Conservation (phyloP, 2,797 vertebrate species). For the Meda fulgida region DNA sequence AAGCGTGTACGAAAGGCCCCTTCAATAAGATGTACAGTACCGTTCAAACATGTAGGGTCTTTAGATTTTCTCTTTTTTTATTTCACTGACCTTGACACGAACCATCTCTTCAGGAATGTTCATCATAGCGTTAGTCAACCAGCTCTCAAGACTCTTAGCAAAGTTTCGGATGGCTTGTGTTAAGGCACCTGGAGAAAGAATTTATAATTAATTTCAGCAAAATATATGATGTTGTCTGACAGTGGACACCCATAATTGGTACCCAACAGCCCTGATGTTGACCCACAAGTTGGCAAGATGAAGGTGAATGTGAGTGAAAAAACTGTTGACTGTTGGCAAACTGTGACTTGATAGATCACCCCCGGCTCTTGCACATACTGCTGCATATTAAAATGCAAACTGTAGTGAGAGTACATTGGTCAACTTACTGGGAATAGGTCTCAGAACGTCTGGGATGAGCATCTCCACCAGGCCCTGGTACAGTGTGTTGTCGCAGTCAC, state of each 20-base stretch:
- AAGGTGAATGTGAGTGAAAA: background rate
- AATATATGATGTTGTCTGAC: background rate
- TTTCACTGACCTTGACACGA: constrained; percentile 83
- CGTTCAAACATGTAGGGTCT: background rate
- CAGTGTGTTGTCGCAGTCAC: constrained; percentile 91
- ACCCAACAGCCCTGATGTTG: background rate
- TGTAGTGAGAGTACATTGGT: background rate
- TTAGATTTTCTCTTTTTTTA: background rate
- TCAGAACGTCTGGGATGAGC: constrained; percentile 92
- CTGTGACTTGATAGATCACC: background rate
- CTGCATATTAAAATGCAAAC: background rate
- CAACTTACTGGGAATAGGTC: constrained; percentile 83
- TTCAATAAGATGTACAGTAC: background rate
- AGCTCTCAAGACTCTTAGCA: constrained; percentile 95
- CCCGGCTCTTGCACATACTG: background rate
- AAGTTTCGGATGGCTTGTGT: constrained; percentile 97
- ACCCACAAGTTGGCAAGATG: background rate
- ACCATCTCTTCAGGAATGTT: constrained; percentile 97
- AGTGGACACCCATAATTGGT: background rate
- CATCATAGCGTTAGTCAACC: constrained; percentile 95
- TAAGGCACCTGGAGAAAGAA: constrained; percentile 87
- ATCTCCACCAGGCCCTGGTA: constrained; percentile 95
- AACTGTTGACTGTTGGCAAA: background rate
- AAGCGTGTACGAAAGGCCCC: rapidly evolving
- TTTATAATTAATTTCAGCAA: background rate